Evolutionary conservation across 1,140 invertebrate species (phyloP), one percentile per base, ranked within the genome.

Genomic region (Ostrea edulis): DNA sequence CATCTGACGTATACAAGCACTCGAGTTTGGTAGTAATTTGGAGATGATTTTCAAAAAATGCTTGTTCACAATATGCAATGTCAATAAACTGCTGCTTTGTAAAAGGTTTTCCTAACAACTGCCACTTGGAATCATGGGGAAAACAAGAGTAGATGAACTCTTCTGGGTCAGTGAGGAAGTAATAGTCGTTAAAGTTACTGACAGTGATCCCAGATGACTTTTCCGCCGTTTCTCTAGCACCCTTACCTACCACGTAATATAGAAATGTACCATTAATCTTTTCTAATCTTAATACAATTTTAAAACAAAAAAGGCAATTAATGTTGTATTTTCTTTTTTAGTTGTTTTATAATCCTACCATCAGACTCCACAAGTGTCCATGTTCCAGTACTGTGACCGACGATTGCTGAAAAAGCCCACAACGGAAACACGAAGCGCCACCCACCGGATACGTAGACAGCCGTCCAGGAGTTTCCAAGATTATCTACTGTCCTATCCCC

Each of bases 401-500:
- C 55, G 17, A 90, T 53, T 8, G 82, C 85, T 44, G 58, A 81
- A 51, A 90, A 86, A 14, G 90, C 87, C 90, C 90, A 91, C 52
- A 89, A 82, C 8, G 86, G 86, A 54, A 91, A 89, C 25, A 92
- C 87, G 17, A 92, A 85, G 12, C 91, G 87, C 90, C 91, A 92
- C 22, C 88, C 82, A 17, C 90, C 89, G 86, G 90, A 89, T 35
- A 92, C 88, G 44, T 87, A 87, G 29, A 91, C 91, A 51, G 89
- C 89, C 52, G 88, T 91, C 91, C 91, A 92, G 20, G 58, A 54
- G 53, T 86, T 89, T 1, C 82, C 81, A 12, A 89, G 82, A 98
- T 3, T 99, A 98, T 95, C 99, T 98, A 91, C 98, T 91, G 98
- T 98, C 93, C 99, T 99, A 88, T 97, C 96, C 0, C 98, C 98